Evolutionary conservation across 1,140 invertebrate genomes (phyloP).

Genomic region (Oreohelix idahoensis): DNA sequence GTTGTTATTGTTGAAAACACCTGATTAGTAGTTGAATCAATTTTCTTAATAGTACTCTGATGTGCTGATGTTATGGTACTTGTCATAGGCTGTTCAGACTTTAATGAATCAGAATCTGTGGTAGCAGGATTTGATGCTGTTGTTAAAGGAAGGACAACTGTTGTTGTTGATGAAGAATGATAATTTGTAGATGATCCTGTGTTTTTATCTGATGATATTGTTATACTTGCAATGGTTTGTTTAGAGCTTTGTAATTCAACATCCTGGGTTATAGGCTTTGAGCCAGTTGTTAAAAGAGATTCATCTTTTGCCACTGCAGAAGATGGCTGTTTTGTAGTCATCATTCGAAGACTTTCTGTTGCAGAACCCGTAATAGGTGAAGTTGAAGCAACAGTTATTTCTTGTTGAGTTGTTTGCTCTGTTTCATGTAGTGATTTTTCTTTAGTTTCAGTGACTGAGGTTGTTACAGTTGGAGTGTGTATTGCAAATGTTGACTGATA

Average conservation of each 20-base stretch:
- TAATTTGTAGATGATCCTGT: background rate
- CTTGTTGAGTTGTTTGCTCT: no score
- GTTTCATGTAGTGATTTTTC: no score
- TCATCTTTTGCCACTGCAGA: background rate
- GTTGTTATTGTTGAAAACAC: background rate
- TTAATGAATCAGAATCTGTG: background rate
- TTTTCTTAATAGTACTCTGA: background rate
- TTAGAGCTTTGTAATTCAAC: background rate
- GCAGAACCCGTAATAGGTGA: background rate
- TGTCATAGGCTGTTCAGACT: background rate
- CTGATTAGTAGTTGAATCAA: background rate
- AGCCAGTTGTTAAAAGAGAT: background rate
- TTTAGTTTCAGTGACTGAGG: background rate
- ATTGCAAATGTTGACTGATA: background rate
- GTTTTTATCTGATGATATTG: background rate
- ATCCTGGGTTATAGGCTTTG: background rate
- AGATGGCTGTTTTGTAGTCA: background rate
- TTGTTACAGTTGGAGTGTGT: background rate
- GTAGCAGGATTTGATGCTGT: background rate
- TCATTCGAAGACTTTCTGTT: background rate
- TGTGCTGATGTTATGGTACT: background rate
- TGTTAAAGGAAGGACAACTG: background rate
- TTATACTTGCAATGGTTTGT: background rate
- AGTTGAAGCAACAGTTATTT: background rate
- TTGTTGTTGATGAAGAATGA: background rate